Conservation (phyloP, 1,140 invertebrate species). For the Drosophila trapezifrons region DNA sequence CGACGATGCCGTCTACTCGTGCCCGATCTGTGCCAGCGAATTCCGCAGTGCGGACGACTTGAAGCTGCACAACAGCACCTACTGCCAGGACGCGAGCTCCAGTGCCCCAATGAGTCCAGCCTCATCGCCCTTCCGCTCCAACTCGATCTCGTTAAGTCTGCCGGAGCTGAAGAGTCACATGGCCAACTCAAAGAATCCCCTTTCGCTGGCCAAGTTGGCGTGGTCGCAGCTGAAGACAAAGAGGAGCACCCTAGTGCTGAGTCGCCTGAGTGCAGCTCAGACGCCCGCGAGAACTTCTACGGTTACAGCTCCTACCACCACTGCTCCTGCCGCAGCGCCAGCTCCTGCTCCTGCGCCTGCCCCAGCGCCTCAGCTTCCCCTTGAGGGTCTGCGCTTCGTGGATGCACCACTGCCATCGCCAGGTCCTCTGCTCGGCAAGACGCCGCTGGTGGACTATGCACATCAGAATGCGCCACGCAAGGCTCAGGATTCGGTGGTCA, state of each 20-base stretch:
- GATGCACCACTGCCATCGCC: conserved; percentile 89
- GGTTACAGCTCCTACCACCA: conserved; percentile 14
- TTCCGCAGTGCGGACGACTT: conserved; percentile 89
- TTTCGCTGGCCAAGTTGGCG: conserved; percentile 77
- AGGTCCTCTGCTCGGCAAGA: conserved; percentile 91
- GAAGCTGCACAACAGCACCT: conserved; percentile 88
- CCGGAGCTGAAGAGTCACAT: conserved; percentile 85
- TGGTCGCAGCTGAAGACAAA: conserved; percentile 83
- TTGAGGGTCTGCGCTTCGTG: conserved; percentile 64
- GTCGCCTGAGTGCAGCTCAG: conserved; percentile 68
- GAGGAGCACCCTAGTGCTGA: conserved; percentile 86
- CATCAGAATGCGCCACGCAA: conserved; percentile 59
- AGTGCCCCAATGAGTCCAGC: conserved; percentile 80
- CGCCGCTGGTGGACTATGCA: conserved; percentile 88
- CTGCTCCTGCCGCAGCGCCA: not conserved
- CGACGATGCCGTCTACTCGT: conserved; percentile 86
- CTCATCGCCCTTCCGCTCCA: conserved; percentile 82
- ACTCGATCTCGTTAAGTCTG: conserved; percentile 86
- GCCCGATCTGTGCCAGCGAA: conserved; percentile 87
- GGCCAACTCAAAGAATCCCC: conserved; percentile 83
- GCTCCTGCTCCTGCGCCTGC: not conserved
- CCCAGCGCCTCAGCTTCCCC: conserved; percentile 28
- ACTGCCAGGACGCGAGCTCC: conserved; percentile 85
- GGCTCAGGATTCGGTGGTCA: conserved; percentile 72
- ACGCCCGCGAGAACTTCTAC: conserved; percentile 62